A percentile compares a stretch with the other conserved stretches of the same genome.
phyloP scores from a whole-genome alignment of 2,888 invertebrate genomes.

The Spodoptera exigua region DNA sequence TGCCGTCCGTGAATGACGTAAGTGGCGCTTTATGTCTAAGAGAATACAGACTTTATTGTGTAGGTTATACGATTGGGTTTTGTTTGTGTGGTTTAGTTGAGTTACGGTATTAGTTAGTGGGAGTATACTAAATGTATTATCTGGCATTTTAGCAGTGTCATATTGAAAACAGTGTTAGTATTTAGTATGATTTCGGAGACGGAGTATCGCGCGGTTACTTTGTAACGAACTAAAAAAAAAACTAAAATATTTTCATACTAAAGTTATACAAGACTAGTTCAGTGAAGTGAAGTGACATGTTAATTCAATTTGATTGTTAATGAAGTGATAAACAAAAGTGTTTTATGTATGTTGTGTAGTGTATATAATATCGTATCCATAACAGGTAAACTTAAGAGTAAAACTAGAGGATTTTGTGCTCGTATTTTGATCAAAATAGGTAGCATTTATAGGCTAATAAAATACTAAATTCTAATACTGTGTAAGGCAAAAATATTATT shows the following conservation, averaged over 20 bases:
- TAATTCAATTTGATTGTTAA: constrained; percentile 11
- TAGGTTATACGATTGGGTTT: constrained; percentile 50
- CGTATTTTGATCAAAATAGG: constrained; percentile 42
- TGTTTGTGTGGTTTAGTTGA: constrained; percentile 26
- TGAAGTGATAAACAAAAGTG: not conserved
- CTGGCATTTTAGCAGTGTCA: constrained; percentile 86
- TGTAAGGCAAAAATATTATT: no score
- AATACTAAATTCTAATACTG: no score
- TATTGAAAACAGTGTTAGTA: constrained; percentile 80
- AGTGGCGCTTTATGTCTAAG: constrained; percentile 29
- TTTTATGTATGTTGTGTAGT: constrained; percentile 18
- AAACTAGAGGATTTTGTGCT: constrained; percentile 15
- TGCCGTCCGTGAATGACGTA: constrained; percentile 59
- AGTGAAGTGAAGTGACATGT: constrained; percentile 29
- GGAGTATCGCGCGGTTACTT: constrained; percentile 43
- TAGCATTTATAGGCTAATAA: constrained; percentile 30
- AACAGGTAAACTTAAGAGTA: constrained; percentile 52
- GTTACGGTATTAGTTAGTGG: constrained; percentile 39
- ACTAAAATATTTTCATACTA: constrained; percentile 14
- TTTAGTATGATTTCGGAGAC: constrained; percentile 62
- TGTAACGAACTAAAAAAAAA: constrained; percentile 32
- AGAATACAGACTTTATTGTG: constrained; percentile 55
- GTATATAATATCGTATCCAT: not conserved
- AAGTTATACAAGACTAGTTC: not conserved
- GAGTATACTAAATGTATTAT: constrained; percentile 75